Base-by-base conservation (phyloP, 2,888 invertebrate genomes). In the Lacanobia oleracea region DNA sequence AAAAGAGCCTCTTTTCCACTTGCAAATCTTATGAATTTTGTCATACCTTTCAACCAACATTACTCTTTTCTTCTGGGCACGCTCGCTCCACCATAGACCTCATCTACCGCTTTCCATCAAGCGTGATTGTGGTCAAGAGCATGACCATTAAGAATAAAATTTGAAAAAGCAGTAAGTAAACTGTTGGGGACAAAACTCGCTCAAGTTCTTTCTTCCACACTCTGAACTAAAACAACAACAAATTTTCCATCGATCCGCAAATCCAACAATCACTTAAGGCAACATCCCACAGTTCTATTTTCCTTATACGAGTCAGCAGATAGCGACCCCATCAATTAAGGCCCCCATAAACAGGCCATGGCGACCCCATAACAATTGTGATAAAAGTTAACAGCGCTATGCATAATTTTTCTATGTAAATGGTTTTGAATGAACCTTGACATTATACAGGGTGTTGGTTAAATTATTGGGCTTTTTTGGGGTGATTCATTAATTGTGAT, bases 311-410 rank as follows among this genome's bases (percentile, higher is more conserved):
- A 43, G 56, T 18, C n/a, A 16, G 37, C 21, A 40, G 63, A 57
- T n/a, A 61, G 51, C 27, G 66, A 56, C 56, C 76, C 65, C 67
- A 79, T 79, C 65, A 81, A 77, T 84, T 83, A 84, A n/a, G 60
- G 3, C 27, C 21, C 23, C 71, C 57, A 76, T 81, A 75, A 81
- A 83, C 75, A 81, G 75, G 70, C 73, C 60, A 69, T 72, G 33
- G 56, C 56, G 23, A 54, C 51, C 67, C 73, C 74, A 79, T 83
- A 85, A 82, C 82, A 79, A 70, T 81, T 62, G 57, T 66, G 75
- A 83, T 84, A 82, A 84, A 83, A 83, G 67, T 69, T 83, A 81
- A 85, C 68, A 74, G 62, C 67, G 60, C 57, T 65, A 59, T 75
- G 72, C 72, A 75, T 82, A 82, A 61, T 74, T 71, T 81, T 81